These are phyloP conservation scores for Caenorhabditis brenneri DNA, from an alignment of 1,140 invertebrate genomes.

Conservation along the genomic window DNA sequence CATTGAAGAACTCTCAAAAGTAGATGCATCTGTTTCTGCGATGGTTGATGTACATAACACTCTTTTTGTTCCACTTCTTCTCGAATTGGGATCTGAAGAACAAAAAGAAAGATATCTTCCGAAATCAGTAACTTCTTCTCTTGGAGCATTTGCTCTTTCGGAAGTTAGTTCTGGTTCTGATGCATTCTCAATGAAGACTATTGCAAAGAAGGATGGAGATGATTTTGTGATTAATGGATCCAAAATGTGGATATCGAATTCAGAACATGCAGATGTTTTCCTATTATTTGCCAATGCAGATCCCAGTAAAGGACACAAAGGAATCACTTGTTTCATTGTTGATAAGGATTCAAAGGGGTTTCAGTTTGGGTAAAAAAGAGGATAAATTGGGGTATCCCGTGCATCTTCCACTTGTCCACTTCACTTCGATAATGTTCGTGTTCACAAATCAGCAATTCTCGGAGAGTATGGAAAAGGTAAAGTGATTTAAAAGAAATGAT, in stretches of 20 bases:
- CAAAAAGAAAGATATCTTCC: slow-evolving; percentile 77
- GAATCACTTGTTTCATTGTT: slow-evolving; percentile 77
- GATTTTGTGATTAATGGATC: slow-evolving; percentile 73
- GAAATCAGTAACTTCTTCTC: slow-evolving; percentile 72
- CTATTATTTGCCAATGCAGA: slow-evolving; percentile 86
- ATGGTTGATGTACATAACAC: slow-evolving; percentile 88
- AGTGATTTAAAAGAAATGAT: too few species aligned
- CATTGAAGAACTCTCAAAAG: slow-evolving; percentile 89
- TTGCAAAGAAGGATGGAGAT: slow-evolving; percentile 72
- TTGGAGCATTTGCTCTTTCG: slow-evolving; percentile 89
- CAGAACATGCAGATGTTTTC: slow-evolving; percentile 81
- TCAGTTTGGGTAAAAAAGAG: slow-evolving; percentile 72
- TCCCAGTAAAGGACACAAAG: slow-evolving; percentile 76
- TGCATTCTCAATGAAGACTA: slow-evolving; percentile 74
- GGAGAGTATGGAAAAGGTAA: slow-evolving; percentile 68
- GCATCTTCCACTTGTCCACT: slow-evolving; percentile 85
- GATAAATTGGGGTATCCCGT: slow-evolving; percentile 79
- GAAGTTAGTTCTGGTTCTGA: slow-evolving; percentile 80
- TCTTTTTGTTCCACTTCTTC: slow-evolving; percentile 80
- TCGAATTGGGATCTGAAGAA: slow-evolving; percentile 74
- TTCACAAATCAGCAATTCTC: slow-evolving; percentile 72
- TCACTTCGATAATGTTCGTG: slow-evolving; percentile 90
- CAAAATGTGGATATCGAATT: slow-evolving; percentile 90
- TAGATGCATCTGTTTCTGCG: slow-evolving; percentile 83
- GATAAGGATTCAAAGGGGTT: slow-evolving; percentile 73